Percentiles rank a stretch among this genome's conserved stretches.
phyloP scores from a whole-genome alignment of 2,888 invertebrate species.

The Leucophora obtusa region DNA sequence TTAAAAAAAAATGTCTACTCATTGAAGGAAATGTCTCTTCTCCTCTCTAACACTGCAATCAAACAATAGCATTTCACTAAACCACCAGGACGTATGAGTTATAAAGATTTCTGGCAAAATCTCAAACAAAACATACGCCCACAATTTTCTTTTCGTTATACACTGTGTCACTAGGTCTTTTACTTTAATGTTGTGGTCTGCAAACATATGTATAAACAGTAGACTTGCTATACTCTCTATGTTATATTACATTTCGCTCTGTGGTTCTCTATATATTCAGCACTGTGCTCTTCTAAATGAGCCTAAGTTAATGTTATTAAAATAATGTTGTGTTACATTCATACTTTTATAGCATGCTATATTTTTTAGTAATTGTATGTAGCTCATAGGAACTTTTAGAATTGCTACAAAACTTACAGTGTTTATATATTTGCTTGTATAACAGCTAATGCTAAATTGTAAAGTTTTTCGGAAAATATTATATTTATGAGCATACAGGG shows the following conservation, averaged over 20 bases:
- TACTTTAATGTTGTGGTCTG: constrained; percentile 13
- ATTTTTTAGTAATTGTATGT: too few species aligned
- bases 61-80: neutral
- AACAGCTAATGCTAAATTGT: too few species aligned
- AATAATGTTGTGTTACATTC: neutral
- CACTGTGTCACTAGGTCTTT: constrained; percentile 51
- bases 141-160: constrained; percentile 15
- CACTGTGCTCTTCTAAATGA: constrained; percentile 39
- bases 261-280: constrained; percentile 25
- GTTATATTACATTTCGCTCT: neutral
- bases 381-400: too few species aligned
- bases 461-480: too few species aligned
- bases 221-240: constrained; percentile 16
- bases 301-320: constrained; percentile 12
- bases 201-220: neutral
- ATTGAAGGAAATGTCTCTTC: neutral
- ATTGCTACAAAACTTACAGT: too few species aligned
- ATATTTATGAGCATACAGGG: too few species aligned
- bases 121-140: constrained; percentile 38
- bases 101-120: constrained; percentile 12
- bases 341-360: constrained; percentile 44
- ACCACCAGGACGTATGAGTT: constrained; percentile 57
- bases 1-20: neutral
- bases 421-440: too few species aligned
- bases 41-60: neutral